These are phyloP conservation scores for Lithodes maja DNA, from an alignment of 2,888 invertebrate species.

Conservation along the genomic window DNA sequence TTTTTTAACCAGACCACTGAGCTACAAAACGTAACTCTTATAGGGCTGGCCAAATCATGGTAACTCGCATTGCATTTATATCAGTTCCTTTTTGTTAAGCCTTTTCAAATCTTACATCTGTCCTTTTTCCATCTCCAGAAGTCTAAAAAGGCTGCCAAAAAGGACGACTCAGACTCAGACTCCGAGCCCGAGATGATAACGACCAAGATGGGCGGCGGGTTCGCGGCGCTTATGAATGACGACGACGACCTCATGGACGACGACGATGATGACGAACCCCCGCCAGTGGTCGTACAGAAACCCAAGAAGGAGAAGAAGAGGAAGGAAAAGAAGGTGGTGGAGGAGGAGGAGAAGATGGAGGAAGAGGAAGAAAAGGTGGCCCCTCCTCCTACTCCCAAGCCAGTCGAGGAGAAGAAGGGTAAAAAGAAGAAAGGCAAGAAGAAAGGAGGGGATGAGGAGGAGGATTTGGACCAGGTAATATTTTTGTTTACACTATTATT, in stretches of 20 bases:
- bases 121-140: slow-evolving; percentile 50
- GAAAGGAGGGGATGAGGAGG: slow-evolving; percentile 23
- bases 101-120: no score
- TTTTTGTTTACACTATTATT: no score
- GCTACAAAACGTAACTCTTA: no score
- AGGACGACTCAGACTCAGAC: slow-evolving; percentile 38
- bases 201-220: slow-evolving; percentile 59
- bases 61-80: no score
- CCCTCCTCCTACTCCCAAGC: slow-evolving; percentile 69
- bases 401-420: slow-evolving; percentile 83
- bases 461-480: not conserved
- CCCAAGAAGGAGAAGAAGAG: slow-evolving; percentile 71
- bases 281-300: slow-evolving; percentile 40
- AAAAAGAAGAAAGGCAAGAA: no score
- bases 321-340: slow-evolving; percentile 60
- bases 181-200: slow-evolving; percentile 67
- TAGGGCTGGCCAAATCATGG: no score
- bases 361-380: slow-evolving; percentile 87
- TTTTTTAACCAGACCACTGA: no score
- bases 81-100: no score
- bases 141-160: slow-evolving; percentile 66
- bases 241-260: slow-evolving; percentile 56
- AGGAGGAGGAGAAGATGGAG: slow-evolving; percentile 77
- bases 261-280: slow-evolving; percentile 49
- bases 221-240: slow-evolving; percentile 67